Conservation (phyloP, 2,797 vertebrate genomes). For the Phoxinus dragarum region DNA sequence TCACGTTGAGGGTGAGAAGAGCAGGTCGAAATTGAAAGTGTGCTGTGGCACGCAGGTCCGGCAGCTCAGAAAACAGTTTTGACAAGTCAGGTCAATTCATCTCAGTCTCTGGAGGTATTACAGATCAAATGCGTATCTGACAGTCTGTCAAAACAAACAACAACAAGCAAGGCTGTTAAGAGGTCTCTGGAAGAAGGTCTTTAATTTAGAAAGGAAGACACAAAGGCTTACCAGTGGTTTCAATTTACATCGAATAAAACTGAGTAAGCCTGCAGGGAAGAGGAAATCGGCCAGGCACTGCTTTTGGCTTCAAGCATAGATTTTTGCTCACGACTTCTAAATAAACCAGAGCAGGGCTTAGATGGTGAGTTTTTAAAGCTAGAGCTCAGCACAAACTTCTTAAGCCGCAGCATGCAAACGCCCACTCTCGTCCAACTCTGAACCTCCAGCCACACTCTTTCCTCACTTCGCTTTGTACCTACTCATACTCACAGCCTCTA, state of each 20-base stretch:
- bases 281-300: constrained; percentile 8
- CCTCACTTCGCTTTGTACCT: constrained; percentile 35
- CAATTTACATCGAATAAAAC: constrained; percentile 2
- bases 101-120: constrained; percentile 24
- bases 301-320: constrained; percentile 31
- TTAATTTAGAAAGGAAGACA: constrained; percentile 13
- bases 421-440: constrained; percentile 34
- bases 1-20: constrained; percentile 34
- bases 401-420: constrained; percentile 41
- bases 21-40: constrained; percentile 41
- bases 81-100: constrained; percentile 49
- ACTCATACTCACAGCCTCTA: constrained; percentile 21
- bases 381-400: constrained; percentile 45
- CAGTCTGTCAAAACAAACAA: constrained; percentile 24
- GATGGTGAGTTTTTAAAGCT: constrained; percentile 39
- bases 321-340: constrained; percentile 50
- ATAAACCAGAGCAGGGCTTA: constrained; percentile 38
- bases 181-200: constrained; percentile 13
- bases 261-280: constrained; percentile 4
- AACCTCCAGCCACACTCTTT: constrained; percentile 17
- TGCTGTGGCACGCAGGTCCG: constrained; percentile 7
- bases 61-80: constrained; percentile 20
- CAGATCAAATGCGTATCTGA: constrained; percentile 31
- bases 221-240: background rate
- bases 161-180: constrained; percentile 23